A percentile compares a stretch with the other conserved stretches of the same genome.
phyloP scores from a whole-genome alignment of 2,888 invertebrate genomes.

The Phalangium opilio region DNA sequence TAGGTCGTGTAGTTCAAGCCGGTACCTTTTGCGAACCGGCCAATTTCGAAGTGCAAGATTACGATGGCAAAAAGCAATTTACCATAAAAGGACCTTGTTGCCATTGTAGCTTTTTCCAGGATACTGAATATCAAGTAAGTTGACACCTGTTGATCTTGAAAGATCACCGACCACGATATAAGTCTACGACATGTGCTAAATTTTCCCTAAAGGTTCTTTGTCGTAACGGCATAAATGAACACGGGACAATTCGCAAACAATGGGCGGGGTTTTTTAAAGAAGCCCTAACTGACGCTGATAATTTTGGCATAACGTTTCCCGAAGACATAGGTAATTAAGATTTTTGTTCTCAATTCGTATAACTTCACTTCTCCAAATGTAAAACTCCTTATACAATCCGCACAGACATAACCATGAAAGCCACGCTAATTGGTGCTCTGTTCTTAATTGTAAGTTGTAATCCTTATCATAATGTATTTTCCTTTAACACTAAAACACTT shows the following conservation, averaged over 20 bases:
- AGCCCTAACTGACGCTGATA: constrained; percentile 68
- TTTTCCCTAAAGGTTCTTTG: constrained; percentile 53
- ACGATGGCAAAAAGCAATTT: constrained; percentile 53
- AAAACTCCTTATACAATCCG: too few species aligned
- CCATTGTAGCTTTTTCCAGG: constrained; percentile 15
- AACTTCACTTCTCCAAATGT: too few species aligned
- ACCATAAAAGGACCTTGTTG: constrained; percentile 41
- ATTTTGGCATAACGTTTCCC: constrained; percentile 81
- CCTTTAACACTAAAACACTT: too few species aligned
- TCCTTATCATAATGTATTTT: too few species aligned
- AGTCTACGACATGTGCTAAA: too few species aligned
- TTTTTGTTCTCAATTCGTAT: too few species aligned
- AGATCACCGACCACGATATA: too few species aligned
- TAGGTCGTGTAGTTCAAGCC: constrained; percentile 25
- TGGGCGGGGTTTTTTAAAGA: constrained; percentile 73
- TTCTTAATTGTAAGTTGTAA: constrained; percentile 55
- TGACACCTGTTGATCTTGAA: too few species aligned
- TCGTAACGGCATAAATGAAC: constrained; percentile 53
- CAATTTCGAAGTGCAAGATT: constrained; percentile 55
- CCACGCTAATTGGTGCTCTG: constrained; percentile 58
- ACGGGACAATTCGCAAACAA: constrained; percentile 76
- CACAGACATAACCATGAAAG: constrained; percentile 69
- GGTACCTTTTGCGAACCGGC: constrained; percentile 21
- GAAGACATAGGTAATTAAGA: too few species aligned
- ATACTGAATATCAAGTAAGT: constrained; percentile 28